Conservation (phyloP, 2,888 invertebrate genomes). For the Lepas anatifera region DNA sequence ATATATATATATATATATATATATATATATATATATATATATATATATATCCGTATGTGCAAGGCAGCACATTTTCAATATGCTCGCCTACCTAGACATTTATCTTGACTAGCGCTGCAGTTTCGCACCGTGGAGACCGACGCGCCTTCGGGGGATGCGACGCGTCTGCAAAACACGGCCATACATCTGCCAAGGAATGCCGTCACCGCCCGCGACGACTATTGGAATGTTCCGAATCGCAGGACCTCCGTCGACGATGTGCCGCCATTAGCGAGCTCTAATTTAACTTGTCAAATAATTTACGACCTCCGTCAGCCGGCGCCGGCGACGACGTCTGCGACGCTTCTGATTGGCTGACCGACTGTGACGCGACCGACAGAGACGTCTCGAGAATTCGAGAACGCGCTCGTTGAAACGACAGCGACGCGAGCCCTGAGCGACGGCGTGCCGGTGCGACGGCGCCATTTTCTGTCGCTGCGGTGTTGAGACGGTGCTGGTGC, state of each 20-base stretch:
- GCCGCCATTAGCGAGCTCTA: not conserved
- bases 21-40: too few relatives aligned
- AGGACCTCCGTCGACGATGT: slow-evolving; percentile 5
- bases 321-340: not conserved
- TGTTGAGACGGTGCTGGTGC: too few relatives aligned
- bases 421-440: too few relatives aligned
- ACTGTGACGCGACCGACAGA: not conserved
- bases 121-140: too few relatives aligned
- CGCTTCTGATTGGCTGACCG: not conserved
- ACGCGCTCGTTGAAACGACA: not conserved
- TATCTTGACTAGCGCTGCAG: too few relatives aligned
- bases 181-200: not conserved
- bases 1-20: too few relatives aligned
- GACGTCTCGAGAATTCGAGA: not conserved
- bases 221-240: not conserved
- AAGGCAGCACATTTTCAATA: too few relatives aligned
- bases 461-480: slow-evolving; percentile 9
- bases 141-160: too few relatives aligned
- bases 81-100: too few relatives aligned
- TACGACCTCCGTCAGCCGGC: not conserved
- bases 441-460: not conserved
- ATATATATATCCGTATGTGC: too few relatives aligned
- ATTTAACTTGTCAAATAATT: slow-evolving; percentile 8
- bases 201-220: not conserved
- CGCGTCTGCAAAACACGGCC: slow-evolving; percentile 11